phyloP scores from a whole-genome alignment of 2,797 vertebrate genomes.

The Poeciliopsis paucimaculata region DNA sequence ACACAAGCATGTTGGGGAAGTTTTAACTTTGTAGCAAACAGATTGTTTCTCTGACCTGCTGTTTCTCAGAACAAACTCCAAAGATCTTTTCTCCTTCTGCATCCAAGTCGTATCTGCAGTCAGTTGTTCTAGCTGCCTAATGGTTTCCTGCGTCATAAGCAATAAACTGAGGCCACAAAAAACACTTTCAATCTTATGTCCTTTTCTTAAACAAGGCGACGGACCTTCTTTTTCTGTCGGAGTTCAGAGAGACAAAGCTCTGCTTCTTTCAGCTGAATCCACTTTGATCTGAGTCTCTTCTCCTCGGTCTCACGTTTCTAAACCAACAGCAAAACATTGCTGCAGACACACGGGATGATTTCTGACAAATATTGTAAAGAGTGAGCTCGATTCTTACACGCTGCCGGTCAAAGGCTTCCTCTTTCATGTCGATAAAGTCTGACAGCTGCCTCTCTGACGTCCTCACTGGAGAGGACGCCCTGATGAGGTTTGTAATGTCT shows the following conservation, averaged over 20 bases:
- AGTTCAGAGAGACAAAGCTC: slow-evolving; percentile 65
- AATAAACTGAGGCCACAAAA: slow-evolving; percentile 5
- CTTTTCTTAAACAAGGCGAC: not conserved
- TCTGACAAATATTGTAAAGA: not conserved
- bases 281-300: slow-evolving; percentile 62
- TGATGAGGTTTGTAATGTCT: slow-evolving; percentile 27
- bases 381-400: slow-evolving; percentile 40
- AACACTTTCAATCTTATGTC: not conserved
- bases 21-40: slow-evolving; percentile 63
- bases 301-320: slow-evolving; percentile 74
- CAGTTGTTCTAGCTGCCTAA: slow-evolving; percentile 58
- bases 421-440: slow-evolving; percentile 50
- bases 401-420: slow-evolving; percentile 37
- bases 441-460: slow-evolving; percentile 40
- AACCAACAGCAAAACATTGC: not conserved
- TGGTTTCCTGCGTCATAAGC: slow-evolving; percentile 60
- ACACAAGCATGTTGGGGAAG: not conserved
- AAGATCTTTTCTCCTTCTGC: slow-evolving; percentile 56
- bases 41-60: slow-evolving; percentile 53
- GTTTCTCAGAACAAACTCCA: slow-evolving; percentile 54
- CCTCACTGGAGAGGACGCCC: slow-evolving; percentile 24
- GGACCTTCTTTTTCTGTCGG: slow-evolving; percentile 70
- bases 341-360: not conserved
- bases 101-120: slow-evolving; percentile 51
- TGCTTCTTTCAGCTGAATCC: slow-evolving; percentile 60